Evolutionary conservation across 2,888 invertebrate genomes (phyloP), one percentile per base, ranked within the genome.

Genomic region (Tenthredo livida): DNA sequence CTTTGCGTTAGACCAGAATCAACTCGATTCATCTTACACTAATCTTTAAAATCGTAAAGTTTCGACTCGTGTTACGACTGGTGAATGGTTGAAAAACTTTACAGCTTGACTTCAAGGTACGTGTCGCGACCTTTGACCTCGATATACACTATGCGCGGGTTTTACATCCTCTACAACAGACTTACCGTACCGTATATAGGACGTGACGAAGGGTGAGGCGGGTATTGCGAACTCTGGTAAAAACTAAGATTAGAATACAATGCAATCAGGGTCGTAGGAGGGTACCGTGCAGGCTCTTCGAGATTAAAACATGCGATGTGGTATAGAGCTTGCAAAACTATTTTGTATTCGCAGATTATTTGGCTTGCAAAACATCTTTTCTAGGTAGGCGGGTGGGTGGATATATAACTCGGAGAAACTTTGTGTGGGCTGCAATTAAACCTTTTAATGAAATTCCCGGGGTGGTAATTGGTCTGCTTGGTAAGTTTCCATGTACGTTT

Each of bases 241-340:
- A 92, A 92, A 92, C 91, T 89, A 90, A 92, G 92, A 91, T 92
- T 92, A 90, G 91, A 90, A 90, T 91, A 90, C 90, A 89, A 92
- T 91, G 91, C 90, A 92, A 92, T 92, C 92, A 92, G 89, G 89
- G 86, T 85, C 67, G 85, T 86, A 84, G 84, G 47, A 80, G 77
- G 77, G 77, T 7, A 58, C 80, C 61, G 58, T 73, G 87, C 47
- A 47, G 47, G 87, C 89, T 89, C 89, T 89, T 89, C 90, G 87
- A 85, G 90, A 90, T 90, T 90, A 90, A 90, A 90, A 89, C 90
- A 86, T 88, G 86, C 58, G 85, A 86, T 75, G 84, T n/a, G n/a
- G n/a, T 85, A 40, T 37, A 80, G 2, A 61, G 47, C 10, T 15
- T 40, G 47, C n/a, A 47, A 43, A 70, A 67, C 67, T 83, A 83